Evolutionary conservation across 2,888 invertebrate genomes (phyloP).

Genomic region (Scaptomyza tumidula): DNA sequence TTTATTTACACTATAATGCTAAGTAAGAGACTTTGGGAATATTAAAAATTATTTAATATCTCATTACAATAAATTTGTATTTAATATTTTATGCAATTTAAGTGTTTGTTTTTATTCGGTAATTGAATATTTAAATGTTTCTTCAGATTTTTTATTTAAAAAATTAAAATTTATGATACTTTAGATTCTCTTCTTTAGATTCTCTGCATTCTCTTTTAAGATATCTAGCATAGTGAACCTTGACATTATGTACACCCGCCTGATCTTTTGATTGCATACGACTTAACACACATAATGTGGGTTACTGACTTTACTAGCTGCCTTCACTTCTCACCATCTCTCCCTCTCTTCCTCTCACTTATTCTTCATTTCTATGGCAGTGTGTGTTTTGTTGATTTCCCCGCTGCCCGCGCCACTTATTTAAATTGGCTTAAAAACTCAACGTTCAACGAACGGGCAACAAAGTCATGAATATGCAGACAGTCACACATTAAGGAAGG

Average conservation of each 20-base stretch:
- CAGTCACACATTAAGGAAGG: constrained; percentile 13
- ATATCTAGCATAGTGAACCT: background rate
- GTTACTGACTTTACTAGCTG: background rate
- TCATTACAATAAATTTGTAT: too few relatives aligned
- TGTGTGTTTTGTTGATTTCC: constrained; percentile 9
- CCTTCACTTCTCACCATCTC: background rate
- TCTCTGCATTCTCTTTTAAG: too few relatives aligned
- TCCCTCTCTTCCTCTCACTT: background rate
- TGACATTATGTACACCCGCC: constrained; percentile 15
- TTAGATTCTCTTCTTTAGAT: too few relatives aligned
- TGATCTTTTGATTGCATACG: constrained; percentile 25
- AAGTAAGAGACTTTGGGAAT: too few relatives aligned
- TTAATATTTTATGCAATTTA: too few relatives aligned
- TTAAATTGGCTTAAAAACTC: constrained; percentile 78
- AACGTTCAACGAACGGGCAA: constrained; percentile 56
- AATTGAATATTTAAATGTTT: too few relatives aligned
- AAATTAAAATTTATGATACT: too few relatives aligned
- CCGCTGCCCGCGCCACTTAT: constrained; percentile 40
- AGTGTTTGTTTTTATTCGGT: too few relatives aligned
- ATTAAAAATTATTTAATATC: too few relatives aligned
- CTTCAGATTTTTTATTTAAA: too few relatives aligned
- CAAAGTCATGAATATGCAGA: constrained; percentile 78
- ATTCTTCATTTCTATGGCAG: background rate
- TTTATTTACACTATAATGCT: background rate
- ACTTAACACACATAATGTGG: constrained; percentile 20